Evolutionary conservation across 2,797 vertebrate species (phyloP).

Genomic region (Varecia variegata): DNA sequence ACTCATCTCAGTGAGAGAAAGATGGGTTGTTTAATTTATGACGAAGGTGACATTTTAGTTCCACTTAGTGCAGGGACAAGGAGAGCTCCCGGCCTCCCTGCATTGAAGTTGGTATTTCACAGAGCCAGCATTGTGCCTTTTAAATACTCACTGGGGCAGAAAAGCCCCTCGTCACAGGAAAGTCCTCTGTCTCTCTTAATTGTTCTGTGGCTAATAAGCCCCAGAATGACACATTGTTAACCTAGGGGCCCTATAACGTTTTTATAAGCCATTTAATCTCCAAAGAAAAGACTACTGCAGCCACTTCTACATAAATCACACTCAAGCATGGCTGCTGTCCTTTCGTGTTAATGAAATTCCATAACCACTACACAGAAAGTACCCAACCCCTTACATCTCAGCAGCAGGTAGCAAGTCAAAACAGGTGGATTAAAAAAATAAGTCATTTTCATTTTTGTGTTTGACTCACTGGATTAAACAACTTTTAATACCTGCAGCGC

Average conservation of each 20-base stretch:
- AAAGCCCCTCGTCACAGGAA: constrained; percentile 9
- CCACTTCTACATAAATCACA: constrained; percentile 33
- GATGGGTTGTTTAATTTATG: background rate
- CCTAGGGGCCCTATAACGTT: background rate
- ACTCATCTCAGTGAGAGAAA: background rate
- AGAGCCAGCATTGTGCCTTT: background rate
- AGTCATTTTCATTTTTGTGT: background rate
- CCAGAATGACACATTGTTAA: background rate
- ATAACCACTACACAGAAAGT: background rate
- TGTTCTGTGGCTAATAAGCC: constrained; percentile 42
- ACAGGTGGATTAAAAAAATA: background rate
- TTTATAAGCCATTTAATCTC: constrained; percentile 44
- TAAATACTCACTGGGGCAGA: background rate
- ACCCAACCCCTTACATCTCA: background rate
- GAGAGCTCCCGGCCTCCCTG: rapidly evolving
- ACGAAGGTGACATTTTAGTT: background rate
- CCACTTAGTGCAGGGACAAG: background rate
- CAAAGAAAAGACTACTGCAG: background rate
- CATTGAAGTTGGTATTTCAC: background rate
- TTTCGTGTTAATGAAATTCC: constrained; percentile 10
- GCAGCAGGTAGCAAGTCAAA: background rate
- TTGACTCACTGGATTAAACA: background rate
- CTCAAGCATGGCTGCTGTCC: background rate
- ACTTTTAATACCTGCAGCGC: too few relatives aligned
- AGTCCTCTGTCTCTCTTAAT: constrained; percentile 44